Conservation (phyloP, 1,140 invertebrate species). For the Apis laboriosa region DNA sequence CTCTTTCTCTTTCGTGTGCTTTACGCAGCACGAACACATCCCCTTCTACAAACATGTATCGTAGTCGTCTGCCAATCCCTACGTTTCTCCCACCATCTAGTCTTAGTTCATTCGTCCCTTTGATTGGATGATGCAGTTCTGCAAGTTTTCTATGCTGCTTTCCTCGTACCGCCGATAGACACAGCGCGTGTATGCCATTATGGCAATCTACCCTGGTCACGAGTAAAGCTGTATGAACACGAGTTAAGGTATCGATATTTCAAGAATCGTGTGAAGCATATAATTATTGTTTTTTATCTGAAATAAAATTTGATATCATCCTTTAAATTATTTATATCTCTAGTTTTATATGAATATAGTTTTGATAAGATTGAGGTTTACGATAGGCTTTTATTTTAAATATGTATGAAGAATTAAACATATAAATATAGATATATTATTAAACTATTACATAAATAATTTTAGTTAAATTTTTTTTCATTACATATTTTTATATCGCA, state of each 20-base stretch:
- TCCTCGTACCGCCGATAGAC: constrained; percentile 49
- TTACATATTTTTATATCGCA: not conserved
- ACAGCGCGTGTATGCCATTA: constrained; percentile 56
- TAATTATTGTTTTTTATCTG: constrained; percentile 17
- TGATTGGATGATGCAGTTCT: constrained; percentile 52
- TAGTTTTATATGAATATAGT: not conserved
- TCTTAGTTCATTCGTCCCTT: constrained; percentile 48
- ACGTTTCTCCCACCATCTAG: constrained; percentile 36
- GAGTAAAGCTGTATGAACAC: constrained; percentile 55
- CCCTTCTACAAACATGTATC: constrained; percentile 52
- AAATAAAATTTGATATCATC: not conserved
- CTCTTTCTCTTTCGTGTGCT: constrained; percentile 19
- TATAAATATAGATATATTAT: not conserved
- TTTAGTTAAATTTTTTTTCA: not conserved
- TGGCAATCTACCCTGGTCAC: constrained; percentile 38
- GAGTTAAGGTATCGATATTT: constrained; percentile 39
- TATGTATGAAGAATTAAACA: not conserved
- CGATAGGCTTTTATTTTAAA: not conserved
- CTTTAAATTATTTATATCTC: not conserved
- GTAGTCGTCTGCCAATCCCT: constrained; percentile 57
- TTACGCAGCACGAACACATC: constrained; percentile 57
- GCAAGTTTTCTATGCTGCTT: constrained; percentile 59
- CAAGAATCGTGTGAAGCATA: constrained; percentile 10
- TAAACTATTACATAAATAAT: not conserved
- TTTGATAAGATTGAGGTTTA: constrained; percentile 15